Base-by-base conservation (phyloP, 2,888 invertebrate genomes). In the Tinea trinotella region DNA sequence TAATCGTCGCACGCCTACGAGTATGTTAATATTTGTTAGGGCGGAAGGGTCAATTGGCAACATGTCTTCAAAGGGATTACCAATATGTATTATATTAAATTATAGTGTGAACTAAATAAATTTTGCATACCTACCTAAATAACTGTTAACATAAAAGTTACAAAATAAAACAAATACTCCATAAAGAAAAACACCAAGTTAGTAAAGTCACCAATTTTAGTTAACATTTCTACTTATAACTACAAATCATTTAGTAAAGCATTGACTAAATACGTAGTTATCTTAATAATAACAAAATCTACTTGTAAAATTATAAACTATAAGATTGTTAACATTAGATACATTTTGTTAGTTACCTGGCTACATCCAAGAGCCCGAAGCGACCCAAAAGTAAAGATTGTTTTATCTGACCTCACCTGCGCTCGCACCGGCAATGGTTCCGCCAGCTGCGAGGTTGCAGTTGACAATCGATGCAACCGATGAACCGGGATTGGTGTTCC, bases 341-440 rank as follows among this genome's bases (percentile, higher is more conserved):
- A 40, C 15, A 15, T n/a, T n/a, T 15, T 40, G 40, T 48, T 48
- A 48, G 50, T 50, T 50, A 50, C 50, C 50, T 50, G n/a, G 10
- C 19, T 17, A 50, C n/a, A 15, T 24, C 24, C 50, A 50, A 7
- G n/a, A 24, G 18, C 50, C 13, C 24, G 24, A 50, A 24, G 24
- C 24, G 9, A 13, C 24, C 50, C 50, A 50, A n/a, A 24, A 50
- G 22, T 50, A 50, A 50, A 13, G 24, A 50, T 3, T 24, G 7
- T 15, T 24, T 50, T 24, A 20, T 18, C 50, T 50, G 24, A 50
- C 50, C 50, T 50, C 80, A 85, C 84, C 84, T 85, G 80, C 71
- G 82, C 78, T 72, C 81, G 66, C 22, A 79, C 73, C 52, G 76
- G 77, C 60, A 40, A 15, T n/a, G 76, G 76, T 60, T 81, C 84